Evolutionary conservation across 2,888 invertebrate genomes (phyloP).

Genomic region (Thecophora atra): DNA sequence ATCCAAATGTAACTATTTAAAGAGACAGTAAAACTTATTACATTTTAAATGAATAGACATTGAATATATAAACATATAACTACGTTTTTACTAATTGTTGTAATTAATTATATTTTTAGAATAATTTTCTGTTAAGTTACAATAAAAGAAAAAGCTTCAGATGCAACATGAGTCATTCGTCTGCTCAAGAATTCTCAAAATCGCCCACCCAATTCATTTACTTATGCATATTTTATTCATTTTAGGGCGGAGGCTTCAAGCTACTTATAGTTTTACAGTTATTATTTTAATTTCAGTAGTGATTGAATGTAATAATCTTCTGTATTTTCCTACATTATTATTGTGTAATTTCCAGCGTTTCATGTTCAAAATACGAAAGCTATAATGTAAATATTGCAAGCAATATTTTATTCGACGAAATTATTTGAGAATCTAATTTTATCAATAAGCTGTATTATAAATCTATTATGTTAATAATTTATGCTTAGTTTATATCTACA

Average conservation of each 20-base stretch:
- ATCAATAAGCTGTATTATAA: constrained; percentile 39
- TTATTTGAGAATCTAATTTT: constrained; percentile 26
- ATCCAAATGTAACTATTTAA: neutral
- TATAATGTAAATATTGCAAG: constrained; percentile 32
- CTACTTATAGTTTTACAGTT: constrained; percentile 27
- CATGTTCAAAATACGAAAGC: constrained; percentile 24
- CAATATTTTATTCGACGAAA: constrained; percentile 32
- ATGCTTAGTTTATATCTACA: neutral
- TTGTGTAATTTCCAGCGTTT: constrained; percentile 32
- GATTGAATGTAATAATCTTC: constrained; percentile 27
- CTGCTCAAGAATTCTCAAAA: constrained; percentile 27
- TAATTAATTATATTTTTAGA: constrained; percentile 18
- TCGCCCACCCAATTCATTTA: constrained; percentile 30
- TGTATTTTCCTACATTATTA: constrained; percentile 33
- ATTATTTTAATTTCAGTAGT: constrained; percentile 18
- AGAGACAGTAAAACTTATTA: constrained; percentile 15
- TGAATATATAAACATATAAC: constrained; percentile 24
- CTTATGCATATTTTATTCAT: constrained; percentile 15
- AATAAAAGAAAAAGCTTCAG: constrained; percentile 31
- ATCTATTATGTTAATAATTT: constrained; percentile 37
- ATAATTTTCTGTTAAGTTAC: constrained; percentile 20
- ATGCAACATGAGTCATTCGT: constrained; percentile 29
- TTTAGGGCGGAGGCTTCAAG: constrained; percentile 26
- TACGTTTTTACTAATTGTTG: constrained; percentile 30
- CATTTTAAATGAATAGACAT: constrained; percentile 14